A percentile compares a stretch with the other conserved stretches of the same genome.
Evolutionary conservation across 2,113 vertebrate species (phyloP).

Genomic region (Charina bottae): DNA sequence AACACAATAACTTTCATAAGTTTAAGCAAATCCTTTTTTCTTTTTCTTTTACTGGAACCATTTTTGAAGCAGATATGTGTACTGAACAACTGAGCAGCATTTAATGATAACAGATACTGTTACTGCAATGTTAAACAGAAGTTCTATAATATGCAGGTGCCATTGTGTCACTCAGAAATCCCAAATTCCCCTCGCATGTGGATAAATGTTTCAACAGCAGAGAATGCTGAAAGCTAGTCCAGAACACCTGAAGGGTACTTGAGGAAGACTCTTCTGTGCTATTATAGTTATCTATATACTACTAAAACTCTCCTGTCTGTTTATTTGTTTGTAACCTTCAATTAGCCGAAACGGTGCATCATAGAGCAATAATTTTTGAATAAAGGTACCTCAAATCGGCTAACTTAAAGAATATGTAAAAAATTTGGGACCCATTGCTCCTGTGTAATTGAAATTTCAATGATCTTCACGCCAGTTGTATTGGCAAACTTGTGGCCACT

Average conservation of each 20-base stretch:
- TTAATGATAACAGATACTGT: background rate
- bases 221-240: background rate
- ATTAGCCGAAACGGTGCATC: no score
- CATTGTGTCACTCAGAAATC: background rate
- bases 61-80: background rate
- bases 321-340: no score
- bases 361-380: no score
- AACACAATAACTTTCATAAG: background rate
- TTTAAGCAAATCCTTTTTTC: background rate
- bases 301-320: no score
- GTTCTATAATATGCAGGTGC: background rate
- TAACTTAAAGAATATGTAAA: no score
- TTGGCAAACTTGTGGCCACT: no score
- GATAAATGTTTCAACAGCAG: background rate
- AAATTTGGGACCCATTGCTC: no score
- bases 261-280: background rate
- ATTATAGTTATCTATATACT: background rate
- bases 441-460: no score
- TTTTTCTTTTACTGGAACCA: background rate
- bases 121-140: constrained; percentile 18
- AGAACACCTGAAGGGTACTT: background rate
- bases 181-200: background rate
- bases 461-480: no score
- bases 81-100: constrained; percentile 1
- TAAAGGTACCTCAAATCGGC: no score